A percentile compares a stretch with the other conserved stretches of the same genome.
These are phyloP conservation scores for Hylyphantes graminicola DNA, from an alignment of 1,140 invertebrate genomes.

Conservation along the genomic window DNA sequence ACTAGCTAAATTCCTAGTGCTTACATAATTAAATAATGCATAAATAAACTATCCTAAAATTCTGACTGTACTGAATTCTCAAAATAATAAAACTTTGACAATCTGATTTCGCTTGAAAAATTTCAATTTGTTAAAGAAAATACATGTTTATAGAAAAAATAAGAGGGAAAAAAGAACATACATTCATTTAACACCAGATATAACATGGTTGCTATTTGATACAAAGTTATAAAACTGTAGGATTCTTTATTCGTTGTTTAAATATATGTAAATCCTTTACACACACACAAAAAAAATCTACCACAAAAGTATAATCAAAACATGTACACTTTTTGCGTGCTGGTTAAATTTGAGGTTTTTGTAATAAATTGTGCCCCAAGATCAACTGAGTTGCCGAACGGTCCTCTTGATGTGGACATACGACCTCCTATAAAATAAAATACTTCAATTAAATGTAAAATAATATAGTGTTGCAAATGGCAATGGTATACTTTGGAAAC, in stretches of 20 bases:
- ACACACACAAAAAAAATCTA: not conserved
- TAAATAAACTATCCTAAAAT: no score
- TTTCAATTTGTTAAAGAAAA: no score
- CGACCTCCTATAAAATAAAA: slow-evolving; percentile 41
- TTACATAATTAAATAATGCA: no score
- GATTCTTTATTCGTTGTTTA: not conserved
- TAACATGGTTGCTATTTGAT: not conserved
- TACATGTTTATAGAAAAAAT: no score
- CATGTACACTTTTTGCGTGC: slow-evolving; percentile 33
- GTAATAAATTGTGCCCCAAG: slow-evolving; percentile 53
- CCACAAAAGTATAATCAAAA: not conserved
- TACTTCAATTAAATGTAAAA: not conserved
- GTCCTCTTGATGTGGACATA: slow-evolving; percentile 31
- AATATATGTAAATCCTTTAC: not conserved
- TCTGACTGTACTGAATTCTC: no score
- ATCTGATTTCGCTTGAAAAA: no score
- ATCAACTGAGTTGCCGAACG: slow-evolving; percentile 31
- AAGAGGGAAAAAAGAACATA: no score
- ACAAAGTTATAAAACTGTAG: not conserved
- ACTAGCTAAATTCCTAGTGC: no score
- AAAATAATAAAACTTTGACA: no score
- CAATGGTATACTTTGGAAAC: not conserved
- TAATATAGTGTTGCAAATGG: no score
- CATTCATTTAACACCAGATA: no score
- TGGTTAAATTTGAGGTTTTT: slow-evolving; percentile 15